A percentile compares a stretch with the other conserved stretches of the same genome.
Evolutionary conservation across 2,797 vertebrate species (phyloP).

Genomic region (Esox lucius): DNA sequence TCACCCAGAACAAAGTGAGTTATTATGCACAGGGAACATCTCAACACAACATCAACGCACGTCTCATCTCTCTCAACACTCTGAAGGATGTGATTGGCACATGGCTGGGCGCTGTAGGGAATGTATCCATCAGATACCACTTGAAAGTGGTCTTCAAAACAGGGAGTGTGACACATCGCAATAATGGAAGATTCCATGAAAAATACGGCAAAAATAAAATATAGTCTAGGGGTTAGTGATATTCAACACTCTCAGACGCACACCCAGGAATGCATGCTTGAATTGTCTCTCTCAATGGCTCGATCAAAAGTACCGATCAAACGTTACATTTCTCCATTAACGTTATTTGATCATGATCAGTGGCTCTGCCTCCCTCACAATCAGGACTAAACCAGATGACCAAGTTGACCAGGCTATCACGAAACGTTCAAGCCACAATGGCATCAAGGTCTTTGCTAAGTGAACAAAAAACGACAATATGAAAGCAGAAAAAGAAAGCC

Average conservation of each 20-base stretch:
- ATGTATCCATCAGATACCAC: neutral
- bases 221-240: neutral
- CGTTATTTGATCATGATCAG: neutral
- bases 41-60: neutral
- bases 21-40: neutral
- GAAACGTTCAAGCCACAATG: neutral
- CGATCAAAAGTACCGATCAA: neutral
- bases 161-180: neutral
- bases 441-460: too few species aligned
- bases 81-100: neutral
- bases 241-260: neutral
- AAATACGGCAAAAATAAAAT: neutral
- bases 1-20: neutral
- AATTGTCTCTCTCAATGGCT: neutral
- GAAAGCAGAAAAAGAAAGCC: too few species aligned
- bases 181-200: neutral
- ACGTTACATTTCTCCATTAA: neutral
- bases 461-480: too few species aligned
- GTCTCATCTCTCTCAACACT: neutral
- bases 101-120: neutral
- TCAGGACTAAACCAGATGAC: neutral
- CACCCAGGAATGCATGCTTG: neutral
- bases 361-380: neutral
- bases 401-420: neutral
- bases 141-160: neutral